phyloP scores from a whole-genome alignment of 1,140 invertebrate species.

The Laodelphax striatellus region DNA sequence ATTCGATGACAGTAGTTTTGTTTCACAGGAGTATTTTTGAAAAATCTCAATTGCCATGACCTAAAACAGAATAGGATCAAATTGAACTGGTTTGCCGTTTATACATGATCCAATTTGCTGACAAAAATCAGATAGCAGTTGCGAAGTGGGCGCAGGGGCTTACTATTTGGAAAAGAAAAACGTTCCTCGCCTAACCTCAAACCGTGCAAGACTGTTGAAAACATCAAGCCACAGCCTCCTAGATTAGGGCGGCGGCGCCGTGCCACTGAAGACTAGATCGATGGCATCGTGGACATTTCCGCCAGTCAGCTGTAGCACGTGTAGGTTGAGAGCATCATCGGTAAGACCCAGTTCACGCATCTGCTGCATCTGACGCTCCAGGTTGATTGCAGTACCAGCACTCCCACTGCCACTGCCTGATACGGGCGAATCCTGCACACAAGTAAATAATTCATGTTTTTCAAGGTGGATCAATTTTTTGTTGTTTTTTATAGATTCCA shows the following conservation, averaged over 20 bases:
- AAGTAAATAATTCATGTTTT: no score
- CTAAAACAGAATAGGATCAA: no score
- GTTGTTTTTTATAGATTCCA: no score
- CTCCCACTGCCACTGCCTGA: neutral
- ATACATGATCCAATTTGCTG: no score
- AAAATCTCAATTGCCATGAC: no score
- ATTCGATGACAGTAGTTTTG: no score
- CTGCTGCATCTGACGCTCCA: conserved; percentile 57
- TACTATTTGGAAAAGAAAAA: neutral
- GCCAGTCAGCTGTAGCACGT: conserved; percentile 65
- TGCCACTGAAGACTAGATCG: conserved; percentile 54
- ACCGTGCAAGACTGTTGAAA: neutral
- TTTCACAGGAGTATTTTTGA: no score
- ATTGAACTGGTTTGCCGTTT: no score
- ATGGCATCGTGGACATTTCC: conserved; percentile 82
- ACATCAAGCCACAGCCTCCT: neutral
- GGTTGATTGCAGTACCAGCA: conserved; percentile 5
- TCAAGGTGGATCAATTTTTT: no score
- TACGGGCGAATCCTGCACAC: neutral
- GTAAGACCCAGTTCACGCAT: conserved; percentile 79
- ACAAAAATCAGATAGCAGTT: no score
- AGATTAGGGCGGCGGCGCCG: neutral
- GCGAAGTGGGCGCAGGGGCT: no score
- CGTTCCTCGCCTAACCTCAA: neutral
- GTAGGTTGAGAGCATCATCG: conserved; percentile 72